Evolutionary conservation across 2,797 vertebrate genomes (phyloP).

Genomic region (Natrix natrix): DNA sequence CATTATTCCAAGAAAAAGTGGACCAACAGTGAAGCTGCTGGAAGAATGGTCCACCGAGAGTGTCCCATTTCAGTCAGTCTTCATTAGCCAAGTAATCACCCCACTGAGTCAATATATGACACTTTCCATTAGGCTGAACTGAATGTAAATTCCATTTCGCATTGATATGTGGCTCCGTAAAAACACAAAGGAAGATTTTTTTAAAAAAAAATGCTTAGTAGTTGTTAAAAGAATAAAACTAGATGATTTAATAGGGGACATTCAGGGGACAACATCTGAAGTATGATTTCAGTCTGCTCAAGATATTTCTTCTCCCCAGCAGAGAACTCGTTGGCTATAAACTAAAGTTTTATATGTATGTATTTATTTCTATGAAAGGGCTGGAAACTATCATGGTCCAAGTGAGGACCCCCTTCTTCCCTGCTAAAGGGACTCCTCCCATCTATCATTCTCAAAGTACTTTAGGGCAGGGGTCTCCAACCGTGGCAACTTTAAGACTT

Average conservation of each 20-base stretch:
- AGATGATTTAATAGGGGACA: not conserved
- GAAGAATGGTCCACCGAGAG: too few species aligned
- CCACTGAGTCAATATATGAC: not conserved
- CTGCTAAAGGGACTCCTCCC: not conserved
- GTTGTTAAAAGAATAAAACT: not conserved
- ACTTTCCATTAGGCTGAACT: not conserved
- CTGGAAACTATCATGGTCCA: not conserved
- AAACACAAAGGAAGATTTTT: not conserved
- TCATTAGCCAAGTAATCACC: not conserved
- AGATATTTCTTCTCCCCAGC: slow-evolving; percentile 14
- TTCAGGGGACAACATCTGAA: not conserved
- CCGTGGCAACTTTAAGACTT: too few species aligned
- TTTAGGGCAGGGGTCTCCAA: not conserved
- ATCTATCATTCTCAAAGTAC: slow-evolving; percentile 7
- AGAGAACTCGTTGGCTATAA: not conserved
- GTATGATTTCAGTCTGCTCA: slow-evolving; percentile 15
- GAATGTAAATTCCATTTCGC: not conserved
- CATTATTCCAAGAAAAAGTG: not conserved
- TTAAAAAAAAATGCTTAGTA: not conserved
- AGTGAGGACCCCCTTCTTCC: not conserved
- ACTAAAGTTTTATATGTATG: not conserved
- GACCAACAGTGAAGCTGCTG: not conserved
- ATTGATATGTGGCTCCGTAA: not conserved
- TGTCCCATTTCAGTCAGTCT: not conserved
- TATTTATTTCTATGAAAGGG: not conserved